Evolutionary conservation across 2,113 vertebrate genomes (phyloP).

Genomic region (Pachypanchax playfairii): DNA sequence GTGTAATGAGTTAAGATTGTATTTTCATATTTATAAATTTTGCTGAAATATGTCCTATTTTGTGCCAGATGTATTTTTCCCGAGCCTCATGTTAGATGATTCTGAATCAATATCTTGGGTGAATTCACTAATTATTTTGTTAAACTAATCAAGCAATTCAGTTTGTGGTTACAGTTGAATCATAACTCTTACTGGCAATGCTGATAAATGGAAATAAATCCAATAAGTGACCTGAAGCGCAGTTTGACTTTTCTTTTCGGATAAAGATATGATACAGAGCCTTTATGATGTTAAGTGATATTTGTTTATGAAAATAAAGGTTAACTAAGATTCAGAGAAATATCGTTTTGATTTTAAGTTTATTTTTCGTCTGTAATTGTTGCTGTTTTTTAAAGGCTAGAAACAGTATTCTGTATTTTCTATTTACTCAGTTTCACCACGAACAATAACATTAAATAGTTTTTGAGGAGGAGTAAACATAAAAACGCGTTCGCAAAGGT

Average conservation of each 20-base stretch:
- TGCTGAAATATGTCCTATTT: conserved; percentile 21
- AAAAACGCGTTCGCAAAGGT: neutral
- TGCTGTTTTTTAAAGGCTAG: too few relatives aligned
- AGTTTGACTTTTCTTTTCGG: conserved; percentile 6
- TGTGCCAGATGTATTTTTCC: conserved; percentile 44
- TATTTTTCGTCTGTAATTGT: too few relatives aligned
- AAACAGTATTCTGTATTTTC: too few relatives aligned
- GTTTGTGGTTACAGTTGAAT: neutral
- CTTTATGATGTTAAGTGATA: too few relatives aligned
- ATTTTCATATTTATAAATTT: conserved; percentile 56
- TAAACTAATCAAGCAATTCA: conserved; percentile 12
- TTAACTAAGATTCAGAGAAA: too few relatives aligned
- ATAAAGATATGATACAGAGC: too few relatives aligned
- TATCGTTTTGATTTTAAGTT: too few relatives aligned
- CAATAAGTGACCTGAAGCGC: conserved; percentile 30
- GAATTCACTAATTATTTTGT: conserved; percentile 29
- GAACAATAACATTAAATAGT: too few relatives aligned
- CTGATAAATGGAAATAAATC: conserved; percentile 30
- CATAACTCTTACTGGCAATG: conserved; percentile 11
- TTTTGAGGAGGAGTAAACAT: neutral
- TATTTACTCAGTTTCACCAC: too few relatives aligned
- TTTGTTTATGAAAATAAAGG: too few relatives aligned
- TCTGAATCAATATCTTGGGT: conserved; percentile 25
- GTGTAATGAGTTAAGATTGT: conserved; percentile 13
- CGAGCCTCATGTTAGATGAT: conserved; percentile 49